Evolutionary conservation across 2,113 vertebrate species (phyloP), one percentile per base, ranked within the genome.

Genomic region (Thalassoma bifasciatum): DNA sequence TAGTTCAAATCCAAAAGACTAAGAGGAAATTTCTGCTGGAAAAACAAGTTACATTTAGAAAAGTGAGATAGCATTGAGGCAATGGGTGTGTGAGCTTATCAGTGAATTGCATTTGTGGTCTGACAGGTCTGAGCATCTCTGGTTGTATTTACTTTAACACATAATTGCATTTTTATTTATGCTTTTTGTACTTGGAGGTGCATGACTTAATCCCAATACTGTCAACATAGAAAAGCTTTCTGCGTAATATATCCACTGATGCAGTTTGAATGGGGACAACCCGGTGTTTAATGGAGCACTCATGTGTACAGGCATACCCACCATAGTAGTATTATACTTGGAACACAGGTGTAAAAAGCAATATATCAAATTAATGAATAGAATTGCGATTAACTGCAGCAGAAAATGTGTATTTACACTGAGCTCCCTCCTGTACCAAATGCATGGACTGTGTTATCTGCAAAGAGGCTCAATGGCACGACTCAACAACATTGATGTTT

Each of bases 381-480:
- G 22, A 12, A 24, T 2, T 26, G 12, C 7, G 1, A 38, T 30
- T 14, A 21, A 9, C 16, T 50, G 7, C 30, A 53, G 10, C 1
- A 30, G 46, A 1, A 23, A 3, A n/a, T 5, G n/a, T 59, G 24
- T 62, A 47, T 49, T 17, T 7, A 6, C 44, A 14, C 10, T 26
- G 26, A 4, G 56, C 51, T 2, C 21, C 9, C 10, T 0, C n/a
- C 38, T 36, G 36, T 14, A 21, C 5, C 8, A 24, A 26, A 19
- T 42, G 6, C n/a, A 65, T 12, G 40, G 16, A 23, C 51, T 34
- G 50, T 2, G 8, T 19, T 24, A 24, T 19, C 57, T 36, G 38
- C 66, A 24, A 58, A n/a, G 10, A 24, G 23, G 17, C 50, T 62
- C 65, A 72, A 63, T 67, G 24, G 10, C 37, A 62, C 44, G 21